A percentile compares a stretch with the other conserved stretches of the same genome.
Conservation (phyloP, 2,113 vertebrate species). For the Odobenus rosmarus region DNA sequence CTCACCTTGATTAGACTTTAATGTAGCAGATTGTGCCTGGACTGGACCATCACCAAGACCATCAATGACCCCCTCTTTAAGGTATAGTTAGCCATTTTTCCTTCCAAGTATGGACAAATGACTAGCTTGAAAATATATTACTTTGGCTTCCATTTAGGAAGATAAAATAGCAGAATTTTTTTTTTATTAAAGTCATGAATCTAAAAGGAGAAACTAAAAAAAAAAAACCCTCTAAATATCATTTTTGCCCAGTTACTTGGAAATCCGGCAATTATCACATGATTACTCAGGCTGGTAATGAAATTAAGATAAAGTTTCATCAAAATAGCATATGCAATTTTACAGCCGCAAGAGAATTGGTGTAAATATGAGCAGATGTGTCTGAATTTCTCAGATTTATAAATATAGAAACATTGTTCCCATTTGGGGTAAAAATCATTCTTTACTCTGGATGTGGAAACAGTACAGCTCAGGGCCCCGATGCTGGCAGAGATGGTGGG, state of each 20-base stretch:
- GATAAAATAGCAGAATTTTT: not conserved
- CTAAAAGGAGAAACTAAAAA: conserved; percentile 32
- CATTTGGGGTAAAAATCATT: conserved; percentile 30
- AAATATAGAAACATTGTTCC: conserved; percentile 75
- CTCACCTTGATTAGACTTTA: not conserved
- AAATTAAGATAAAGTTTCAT: conserved; percentile 80
- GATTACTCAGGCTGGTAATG: conserved; percentile 76
- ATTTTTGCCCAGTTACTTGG: conserved; percentile 68
- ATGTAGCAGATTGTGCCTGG: not conserved
- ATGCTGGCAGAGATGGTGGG: not conserved
- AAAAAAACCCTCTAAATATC: not conserved
- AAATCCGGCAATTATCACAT: conserved; percentile 74
- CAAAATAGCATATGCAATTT: conserved; percentile 81
- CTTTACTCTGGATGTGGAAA: conserved; percentile 15
- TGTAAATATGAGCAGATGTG: conserved; percentile 79
- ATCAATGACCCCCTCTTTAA: not conserved
- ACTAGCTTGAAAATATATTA: not conserved
- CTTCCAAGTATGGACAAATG: not conserved
- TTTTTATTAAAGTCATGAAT: conserved; percentile 44
- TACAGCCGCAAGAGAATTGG: conserved; percentile 64
- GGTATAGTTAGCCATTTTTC: not conserved
- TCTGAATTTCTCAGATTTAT: conserved; percentile 69
- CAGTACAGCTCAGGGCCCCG: not conserved
- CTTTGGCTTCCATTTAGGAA: conserved; percentile 25
- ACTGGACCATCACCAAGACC: not conserved